Percentiles rank a stretch among this genome's conserved stretches.
phyloP scores from a whole-genome alignment of 2,888 invertebrate species.

The Pachycephus smyrnensis region DNA sequence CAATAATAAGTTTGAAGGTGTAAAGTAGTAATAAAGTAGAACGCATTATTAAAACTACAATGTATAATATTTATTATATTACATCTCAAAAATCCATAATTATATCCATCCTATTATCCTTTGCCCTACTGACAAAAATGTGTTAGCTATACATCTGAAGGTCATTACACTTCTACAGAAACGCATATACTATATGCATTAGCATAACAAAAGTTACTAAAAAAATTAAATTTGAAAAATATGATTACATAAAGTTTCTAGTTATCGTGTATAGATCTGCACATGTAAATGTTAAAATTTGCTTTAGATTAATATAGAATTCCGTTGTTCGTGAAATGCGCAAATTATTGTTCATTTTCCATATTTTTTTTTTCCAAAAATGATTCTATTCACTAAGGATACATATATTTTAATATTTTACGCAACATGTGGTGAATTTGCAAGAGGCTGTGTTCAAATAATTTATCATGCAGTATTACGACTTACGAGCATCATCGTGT shows the following conservation, averaged over 20 bases:
- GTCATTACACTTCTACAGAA: background rate
- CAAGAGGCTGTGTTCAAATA: no score
- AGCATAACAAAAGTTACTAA: background rate
- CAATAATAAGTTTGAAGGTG: no score
- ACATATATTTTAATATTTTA: background rate
- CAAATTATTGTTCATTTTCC: background rate
- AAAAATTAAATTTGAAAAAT: background rate
- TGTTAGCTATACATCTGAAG: background rate
- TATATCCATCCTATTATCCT: no score
- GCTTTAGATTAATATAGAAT: no score
- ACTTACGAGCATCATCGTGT: no score
- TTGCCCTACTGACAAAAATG: no score
- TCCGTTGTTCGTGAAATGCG: background rate
- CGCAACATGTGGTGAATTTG: no score
- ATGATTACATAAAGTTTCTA: background rate
- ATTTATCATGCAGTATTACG: no score
- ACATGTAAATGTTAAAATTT: background rate
- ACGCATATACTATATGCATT: background rate
- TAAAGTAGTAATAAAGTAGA: no score
- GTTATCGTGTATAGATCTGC: background rate
- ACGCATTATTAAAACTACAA: no score
- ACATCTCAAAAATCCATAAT: no score
- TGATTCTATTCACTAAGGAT: background rate
- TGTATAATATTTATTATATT: no score
- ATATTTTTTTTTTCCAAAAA: background rate